Evolutionary conservation across 2,797 vertebrate genomes (phyloP), one percentile per base, ranked within the genome.

Genomic region (Holocentrus rufus): DNA sequence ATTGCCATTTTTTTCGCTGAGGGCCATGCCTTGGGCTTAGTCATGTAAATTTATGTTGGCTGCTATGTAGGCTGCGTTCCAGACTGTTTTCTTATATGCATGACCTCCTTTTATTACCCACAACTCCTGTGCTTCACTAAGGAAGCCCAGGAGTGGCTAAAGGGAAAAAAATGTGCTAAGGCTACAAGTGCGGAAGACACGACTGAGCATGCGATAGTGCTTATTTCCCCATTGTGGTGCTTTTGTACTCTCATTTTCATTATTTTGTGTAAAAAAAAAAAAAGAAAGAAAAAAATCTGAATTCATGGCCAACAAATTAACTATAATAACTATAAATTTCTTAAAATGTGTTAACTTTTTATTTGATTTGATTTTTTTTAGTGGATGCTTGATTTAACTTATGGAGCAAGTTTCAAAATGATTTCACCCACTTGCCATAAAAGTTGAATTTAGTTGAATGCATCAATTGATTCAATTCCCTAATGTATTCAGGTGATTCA

Each of bases 121-220:
- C 18, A 9, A 53, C 50, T 53, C 20, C 20, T 53, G 50, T 53
- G 50, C 50, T 53, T 22, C 50, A 4, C 20, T 53, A 53, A 9
- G 22, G 15, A 39, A 39, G 50, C 65, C 63, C 39, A 68, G 22
- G 22, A 74, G 27, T 71, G 71, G 70, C 72, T 72, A 27, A 39
- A 55, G 52, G 56, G 18, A 34, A 39, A 46, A 64, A 77, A 47
- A 65, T 70, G 72, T 53, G 64, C 23, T 30, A 25, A 56, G 50
- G 46, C 27, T 31, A 70, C 64, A 52, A 55, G 50, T 22, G 50
- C 50, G 13, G 8, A 4, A 23, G 22, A 13, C 14, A 13, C 39
- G 13, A 42, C 20, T 50, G 18, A 50, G 49, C 49, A 50, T 8
- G n/a, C 20, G 2, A 22, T 53, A 22, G n/a, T 0, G 22, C 50